These are phyloP conservation scores for Pseudochirops cupreus DNA, from an alignment of 2,797 vertebrate species.

Conservation along the genomic window DNA sequence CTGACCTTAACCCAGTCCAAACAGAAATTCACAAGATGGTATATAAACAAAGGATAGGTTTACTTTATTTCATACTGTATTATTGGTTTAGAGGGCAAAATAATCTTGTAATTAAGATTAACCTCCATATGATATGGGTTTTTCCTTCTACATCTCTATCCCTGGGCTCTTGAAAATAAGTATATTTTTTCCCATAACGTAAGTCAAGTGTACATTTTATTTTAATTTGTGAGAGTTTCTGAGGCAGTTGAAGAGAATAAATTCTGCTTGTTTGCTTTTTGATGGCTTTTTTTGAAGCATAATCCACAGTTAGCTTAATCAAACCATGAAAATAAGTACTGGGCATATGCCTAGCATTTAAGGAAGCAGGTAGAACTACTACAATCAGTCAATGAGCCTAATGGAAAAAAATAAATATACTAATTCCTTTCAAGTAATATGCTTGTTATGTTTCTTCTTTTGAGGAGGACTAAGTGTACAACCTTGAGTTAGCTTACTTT, in stretches of 20 bases:
- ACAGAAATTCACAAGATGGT: not conserved
- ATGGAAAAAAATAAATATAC: constrained; percentile 72
- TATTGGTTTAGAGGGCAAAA: not conserved
- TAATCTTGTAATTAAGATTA: not conserved
- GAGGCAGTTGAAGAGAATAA: constrained; percentile 16
- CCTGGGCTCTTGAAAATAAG: not conserved
- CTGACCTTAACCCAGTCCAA: not conserved
- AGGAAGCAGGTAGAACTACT: constrained; percentile 71
- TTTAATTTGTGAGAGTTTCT: constrained; percentile 32
- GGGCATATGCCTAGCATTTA: constrained; percentile 53
- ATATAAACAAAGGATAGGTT: not conserved
- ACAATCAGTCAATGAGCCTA: constrained; percentile 64
- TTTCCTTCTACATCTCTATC: not conserved
- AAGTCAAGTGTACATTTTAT: not conserved
- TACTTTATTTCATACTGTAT: not conserved
- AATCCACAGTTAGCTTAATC: constrained; percentile 39
- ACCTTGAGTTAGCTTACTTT: not conserved
- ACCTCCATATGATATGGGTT: not conserved
- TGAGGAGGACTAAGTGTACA: constrained; percentile 14
- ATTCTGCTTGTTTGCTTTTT: not conserved
- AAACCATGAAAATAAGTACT: constrained; percentile 56
- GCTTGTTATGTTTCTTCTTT: constrained; percentile 75
- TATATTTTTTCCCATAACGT: not conserved
- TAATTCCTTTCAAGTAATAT: constrained; percentile 66
- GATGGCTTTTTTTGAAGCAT: not conserved